Evolutionary conservation across 2,888 invertebrate species (phyloP).

Genomic region (Phorcus lineatus): DNA sequence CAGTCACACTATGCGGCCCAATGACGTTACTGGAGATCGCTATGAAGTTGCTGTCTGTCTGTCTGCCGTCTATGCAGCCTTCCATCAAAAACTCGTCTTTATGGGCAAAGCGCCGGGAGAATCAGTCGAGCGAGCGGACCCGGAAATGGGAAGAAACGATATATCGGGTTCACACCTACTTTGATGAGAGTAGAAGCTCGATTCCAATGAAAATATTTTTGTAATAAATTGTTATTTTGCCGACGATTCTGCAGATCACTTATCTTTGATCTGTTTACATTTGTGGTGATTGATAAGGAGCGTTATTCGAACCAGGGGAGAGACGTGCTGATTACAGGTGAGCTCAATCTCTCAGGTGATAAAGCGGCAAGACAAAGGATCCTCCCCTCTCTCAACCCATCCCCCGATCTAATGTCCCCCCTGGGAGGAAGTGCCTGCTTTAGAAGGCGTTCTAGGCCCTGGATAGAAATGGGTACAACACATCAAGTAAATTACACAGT

Average conservation of each 20-base stretch:
- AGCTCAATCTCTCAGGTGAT: conserved; percentile 19
- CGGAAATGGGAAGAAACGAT: conserved; percentile 22
- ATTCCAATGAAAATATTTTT: conserved; percentile 16
- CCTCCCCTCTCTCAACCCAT: neutral
- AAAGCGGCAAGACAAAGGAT: neutral
- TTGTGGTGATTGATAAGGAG: conserved; percentile 16
- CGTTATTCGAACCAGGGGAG: conserved; percentile 8
- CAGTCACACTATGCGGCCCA: no score
- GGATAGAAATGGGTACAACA: neutral
- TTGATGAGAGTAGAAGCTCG: neutral
- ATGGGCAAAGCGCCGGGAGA: neutral
- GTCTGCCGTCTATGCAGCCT: no score
- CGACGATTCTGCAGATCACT: conserved; percentile 1
- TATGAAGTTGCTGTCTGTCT: no score
- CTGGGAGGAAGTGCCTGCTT: neutral
- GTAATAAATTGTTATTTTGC: conserved; percentile 17
- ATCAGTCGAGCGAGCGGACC: neutral
- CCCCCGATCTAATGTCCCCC: conserved; percentile 2
- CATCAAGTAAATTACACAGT: neutral
- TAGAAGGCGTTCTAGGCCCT: neutral
- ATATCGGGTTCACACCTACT: conserved; percentile 21
- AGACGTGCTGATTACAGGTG: neutral
- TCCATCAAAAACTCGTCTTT: neutral
- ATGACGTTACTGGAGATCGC: neutral
- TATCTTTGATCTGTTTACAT: conserved; percentile 22